A percentile compares a stretch with the other conserved stretches of the same genome.
These are phyloP conservation scores for Polietes domitor DNA, from an alignment of 2,888 invertebrate species.

Conservation along the genomic window DNA sequence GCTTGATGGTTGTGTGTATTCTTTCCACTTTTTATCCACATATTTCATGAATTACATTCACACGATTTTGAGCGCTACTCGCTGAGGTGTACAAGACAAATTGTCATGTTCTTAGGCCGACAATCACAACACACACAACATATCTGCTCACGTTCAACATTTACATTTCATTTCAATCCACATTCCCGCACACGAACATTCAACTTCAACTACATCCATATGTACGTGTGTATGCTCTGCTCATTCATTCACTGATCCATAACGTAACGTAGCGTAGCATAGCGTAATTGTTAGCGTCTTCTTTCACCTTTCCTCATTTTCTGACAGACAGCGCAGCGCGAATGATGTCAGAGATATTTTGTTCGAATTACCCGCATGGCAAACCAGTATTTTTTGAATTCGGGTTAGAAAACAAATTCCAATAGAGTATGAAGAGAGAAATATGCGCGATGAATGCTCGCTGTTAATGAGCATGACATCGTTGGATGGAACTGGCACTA, in stretches of 20 bases:
- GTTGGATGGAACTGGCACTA: too few relatives aligned
- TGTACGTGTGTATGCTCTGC: too few relatives aligned
- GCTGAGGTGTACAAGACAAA: conserved; percentile 11
- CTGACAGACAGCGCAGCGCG: neutral
- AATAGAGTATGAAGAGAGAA: too few relatives aligned
- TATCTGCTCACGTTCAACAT: too few relatives aligned
- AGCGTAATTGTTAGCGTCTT: too few relatives aligned
- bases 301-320: neutral
- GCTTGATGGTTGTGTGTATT: conserved; percentile 2
- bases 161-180: neutral
- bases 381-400: conserved; percentile 18
- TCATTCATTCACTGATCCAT: neutral
- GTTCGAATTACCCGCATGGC: neutral
- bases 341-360: conserved; percentile 28
- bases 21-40: neutral
- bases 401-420: too few relatives aligned
- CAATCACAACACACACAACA: too few relatives aligned
- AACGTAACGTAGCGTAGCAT: too few relatives aligned
- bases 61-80: neutral
- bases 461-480: too few relatives aligned
- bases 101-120: conserved; percentile 28
- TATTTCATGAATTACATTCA: conserved; percentile 36
- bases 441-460: too few relatives aligned
- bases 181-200: neutral
- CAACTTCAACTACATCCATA: too few relatives aligned